Evolutionary conservation across 2,113 vertebrate genomes (phyloP).

Genomic region (Calcarius ornatus): DNA sequence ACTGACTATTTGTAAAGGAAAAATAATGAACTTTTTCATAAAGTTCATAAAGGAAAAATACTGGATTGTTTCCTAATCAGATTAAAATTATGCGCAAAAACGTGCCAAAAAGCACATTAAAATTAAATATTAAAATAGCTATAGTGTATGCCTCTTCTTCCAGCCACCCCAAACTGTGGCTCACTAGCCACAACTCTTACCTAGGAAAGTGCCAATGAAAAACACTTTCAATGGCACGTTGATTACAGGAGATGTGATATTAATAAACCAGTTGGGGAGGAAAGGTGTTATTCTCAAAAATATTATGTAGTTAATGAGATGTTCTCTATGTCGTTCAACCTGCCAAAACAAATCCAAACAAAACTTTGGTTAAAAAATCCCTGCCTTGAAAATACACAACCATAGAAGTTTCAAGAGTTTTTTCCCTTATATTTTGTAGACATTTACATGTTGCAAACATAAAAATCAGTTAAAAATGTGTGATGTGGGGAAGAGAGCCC

Average conservation of each 20-base stretch:
- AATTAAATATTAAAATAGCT: background rate
- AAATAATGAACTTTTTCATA: background rate
- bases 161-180: background rate
- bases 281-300: constrained; percentile 99
- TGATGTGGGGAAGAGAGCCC: background rate
- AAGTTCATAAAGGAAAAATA: background rate
- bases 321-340: constrained; percentile 94
- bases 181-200: constrained; percentile 74
- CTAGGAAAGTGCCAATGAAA: constrained; percentile 96
- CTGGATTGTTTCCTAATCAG: background rate
- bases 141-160: background rate
- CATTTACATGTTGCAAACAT: background rate
- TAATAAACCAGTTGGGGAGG: constrained; percentile 99
- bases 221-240: constrained; percentile 96
- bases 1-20: background rate
- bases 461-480: background rate
- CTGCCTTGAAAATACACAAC: background rate
- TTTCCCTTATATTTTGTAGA: background rate
- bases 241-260: constrained; percentile 97
- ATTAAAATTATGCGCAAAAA: background rate
- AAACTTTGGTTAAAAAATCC: background rate
- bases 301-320: constrained; percentile 99
- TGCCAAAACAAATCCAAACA: constrained; percentile 50
- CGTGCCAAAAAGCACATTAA: background rate
- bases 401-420: background rate